A percentile compares a stretch with the other conserved stretches of the same genome.
These are phyloP conservation scores for Perognathus longimembris DNA, from an alignment of 2,113 vertebrate species.

Conservation along the genomic window DNA sequence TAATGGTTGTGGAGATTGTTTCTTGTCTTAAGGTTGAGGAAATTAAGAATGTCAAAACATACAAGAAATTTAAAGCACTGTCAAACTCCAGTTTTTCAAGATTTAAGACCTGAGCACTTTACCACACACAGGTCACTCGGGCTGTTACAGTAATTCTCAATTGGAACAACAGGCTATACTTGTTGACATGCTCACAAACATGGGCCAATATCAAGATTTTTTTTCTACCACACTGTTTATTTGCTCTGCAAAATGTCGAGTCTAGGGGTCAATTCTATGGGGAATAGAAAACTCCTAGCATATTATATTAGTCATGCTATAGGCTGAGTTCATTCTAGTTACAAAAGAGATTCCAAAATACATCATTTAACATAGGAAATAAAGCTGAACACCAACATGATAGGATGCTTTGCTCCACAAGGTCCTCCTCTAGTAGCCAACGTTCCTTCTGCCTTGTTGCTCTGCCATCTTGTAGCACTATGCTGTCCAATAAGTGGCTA, in stretches of 20 bases:
- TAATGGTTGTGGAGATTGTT: neutral
- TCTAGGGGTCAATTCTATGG: neutral
- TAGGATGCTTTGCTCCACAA: neutral
- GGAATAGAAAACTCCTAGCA: neutral
- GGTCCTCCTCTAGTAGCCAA: neutral
- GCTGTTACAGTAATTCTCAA: neutral
- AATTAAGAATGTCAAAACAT: slow-evolving; percentile 18
- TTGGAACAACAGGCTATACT: neutral
- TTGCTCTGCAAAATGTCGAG: neutral
- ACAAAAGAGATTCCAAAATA: neutral
- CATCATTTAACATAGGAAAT: neutral
- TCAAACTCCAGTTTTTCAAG: slow-evolving; percentile 12
- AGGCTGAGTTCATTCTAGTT: neutral
- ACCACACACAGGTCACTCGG: neutral
- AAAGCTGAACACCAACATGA: neutral
- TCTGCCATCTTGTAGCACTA: neutral
- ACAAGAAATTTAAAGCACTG: neutral
- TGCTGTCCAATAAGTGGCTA: neutral
- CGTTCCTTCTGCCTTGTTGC: neutral
- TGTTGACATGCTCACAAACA: neutral
- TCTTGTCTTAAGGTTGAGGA: slow-evolving; percentile 37
- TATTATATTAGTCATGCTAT: neutral
- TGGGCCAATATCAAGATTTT: neutral
- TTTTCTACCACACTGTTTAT: neutral
- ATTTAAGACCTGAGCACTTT: neutral